A percentile compares a stretch with the other conserved stretches of the same genome.
phyloP scores from a whole-genome alignment of 2,888 invertebrate genomes.

The Seira sanloemensis region DNA sequence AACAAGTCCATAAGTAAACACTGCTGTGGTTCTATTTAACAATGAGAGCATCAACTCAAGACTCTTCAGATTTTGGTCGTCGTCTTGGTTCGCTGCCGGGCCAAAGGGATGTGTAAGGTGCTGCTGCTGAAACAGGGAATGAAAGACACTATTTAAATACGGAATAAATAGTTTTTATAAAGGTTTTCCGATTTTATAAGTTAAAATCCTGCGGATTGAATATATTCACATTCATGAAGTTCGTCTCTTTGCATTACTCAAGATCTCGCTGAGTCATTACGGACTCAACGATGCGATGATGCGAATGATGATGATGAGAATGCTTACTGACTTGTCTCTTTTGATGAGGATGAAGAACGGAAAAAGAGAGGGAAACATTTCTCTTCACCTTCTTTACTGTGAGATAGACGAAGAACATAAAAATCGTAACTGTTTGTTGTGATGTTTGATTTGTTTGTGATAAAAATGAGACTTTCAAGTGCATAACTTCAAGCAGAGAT shows the following conservation, averaged over 20 bases:
- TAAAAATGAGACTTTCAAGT: constrained; percentile 5
- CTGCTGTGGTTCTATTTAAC: constrained; percentile 11
- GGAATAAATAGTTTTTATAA: not conserved
- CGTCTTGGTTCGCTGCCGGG: constrained; percentile 35
- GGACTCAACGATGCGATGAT: constrained; percentile 56
- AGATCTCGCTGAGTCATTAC: constrained; percentile 54
- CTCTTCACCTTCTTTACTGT: not conserved
- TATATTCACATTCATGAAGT: not conserved
- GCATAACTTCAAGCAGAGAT: not conserved
- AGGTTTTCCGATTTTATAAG: not conserved
- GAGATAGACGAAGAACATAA: constrained; percentile 7
- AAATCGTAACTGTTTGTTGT: constrained; percentile 45
- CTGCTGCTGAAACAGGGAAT: not conserved
- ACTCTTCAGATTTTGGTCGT: constrained; percentile 19
- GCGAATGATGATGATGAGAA: constrained; percentile 56
- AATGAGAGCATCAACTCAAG: constrained; percentile 32
- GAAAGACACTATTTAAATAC: not conserved
- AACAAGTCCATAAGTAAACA: constrained; percentile 18
- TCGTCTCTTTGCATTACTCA: constrained; percentile 9
- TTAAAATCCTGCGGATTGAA: not conserved
- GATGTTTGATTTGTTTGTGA: constrained; percentile 7
- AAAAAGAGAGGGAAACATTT: not conserved
- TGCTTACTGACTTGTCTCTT: constrained; percentile 49
- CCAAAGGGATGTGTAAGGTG: not conserved
- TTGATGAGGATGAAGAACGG: constrained; percentile 43